phyloP scores from a whole-genome alignment of 2,113 vertebrate species.

The Petromus typicus region DNA sequence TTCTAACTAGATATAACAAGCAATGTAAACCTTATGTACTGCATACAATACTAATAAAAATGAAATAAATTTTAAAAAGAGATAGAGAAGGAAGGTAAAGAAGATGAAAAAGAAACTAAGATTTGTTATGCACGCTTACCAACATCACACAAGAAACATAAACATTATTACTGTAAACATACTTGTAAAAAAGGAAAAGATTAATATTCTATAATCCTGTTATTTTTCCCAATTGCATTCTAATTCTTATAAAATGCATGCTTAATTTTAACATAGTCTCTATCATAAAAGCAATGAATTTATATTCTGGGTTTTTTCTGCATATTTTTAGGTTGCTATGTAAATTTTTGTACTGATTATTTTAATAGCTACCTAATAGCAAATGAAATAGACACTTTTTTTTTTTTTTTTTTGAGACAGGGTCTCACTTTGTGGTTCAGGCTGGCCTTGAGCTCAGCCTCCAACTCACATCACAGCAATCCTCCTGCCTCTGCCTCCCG shows the following conservation, averaged over 20 bases:
- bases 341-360: slow-evolving; percentile 28
- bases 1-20: background rate
- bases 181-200: background rate
- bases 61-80: background rate
- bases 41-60: background rate
- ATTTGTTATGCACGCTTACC: background rate
- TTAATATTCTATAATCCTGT: background rate
- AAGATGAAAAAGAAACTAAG: background rate
- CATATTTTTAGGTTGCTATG: background rate
- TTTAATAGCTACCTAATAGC: background rate
- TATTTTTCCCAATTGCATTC: slow-evolving; percentile 23
- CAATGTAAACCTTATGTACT: background rate
- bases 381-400: background rate
- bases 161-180: background rate
- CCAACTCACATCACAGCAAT: too few species aligned
- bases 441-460: too few species aligned
- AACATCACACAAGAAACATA: background rate
- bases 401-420: too few species aligned
- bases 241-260: background rate
- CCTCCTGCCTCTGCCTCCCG: too few species aligned
- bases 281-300: background rate
- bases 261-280: background rate
- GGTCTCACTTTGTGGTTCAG: too few species aligned
- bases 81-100: background rate
- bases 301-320: background rate